Evolutionary conservation across 1,140 invertebrate species (phyloP).

Genomic region (Euura lappo): DNA sequence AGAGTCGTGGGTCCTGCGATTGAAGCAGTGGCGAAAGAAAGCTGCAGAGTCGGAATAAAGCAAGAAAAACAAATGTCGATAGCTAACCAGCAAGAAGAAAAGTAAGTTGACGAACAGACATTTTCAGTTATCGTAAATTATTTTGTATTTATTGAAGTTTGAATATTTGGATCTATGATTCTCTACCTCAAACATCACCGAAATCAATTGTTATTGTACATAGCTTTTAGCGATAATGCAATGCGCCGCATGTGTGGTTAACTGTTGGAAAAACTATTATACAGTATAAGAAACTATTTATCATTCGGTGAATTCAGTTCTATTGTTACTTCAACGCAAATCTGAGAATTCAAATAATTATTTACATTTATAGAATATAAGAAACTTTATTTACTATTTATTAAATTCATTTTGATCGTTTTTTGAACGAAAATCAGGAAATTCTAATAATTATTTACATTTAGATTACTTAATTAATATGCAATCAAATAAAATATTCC

Average conservation of each 20-base stretch:
- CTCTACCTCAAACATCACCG: not conserved
- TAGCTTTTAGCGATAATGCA: not conserved
- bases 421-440: no score
- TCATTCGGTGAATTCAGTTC: not conserved
- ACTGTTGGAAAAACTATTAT: not conserved
- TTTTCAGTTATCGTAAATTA: not conserved
- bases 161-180: not conserved
- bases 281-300: not conserved
- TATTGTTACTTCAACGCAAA: no score
- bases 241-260: not conserved
- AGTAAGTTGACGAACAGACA: not conserved
- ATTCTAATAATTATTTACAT: no score
- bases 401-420: no score
- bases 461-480: no score
- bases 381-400: no score
- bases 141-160: not conserved
- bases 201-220: not conserved
- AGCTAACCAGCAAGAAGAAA: not conserved
- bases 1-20: slow-evolving; percentile 23
- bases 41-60: slow-evolving; percentile 18
- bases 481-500: no score
- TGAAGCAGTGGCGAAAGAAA: slow-evolving; percentile 17
- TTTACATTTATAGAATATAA: no score
- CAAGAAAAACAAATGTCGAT: slow-evolving; percentile 17
- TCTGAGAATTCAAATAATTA: no score